These are phyloP conservation scores for Helicorthomorpha holstii DNA, from an alignment of 1,140 invertebrate genomes.

Conservation along the genomic window DNA sequence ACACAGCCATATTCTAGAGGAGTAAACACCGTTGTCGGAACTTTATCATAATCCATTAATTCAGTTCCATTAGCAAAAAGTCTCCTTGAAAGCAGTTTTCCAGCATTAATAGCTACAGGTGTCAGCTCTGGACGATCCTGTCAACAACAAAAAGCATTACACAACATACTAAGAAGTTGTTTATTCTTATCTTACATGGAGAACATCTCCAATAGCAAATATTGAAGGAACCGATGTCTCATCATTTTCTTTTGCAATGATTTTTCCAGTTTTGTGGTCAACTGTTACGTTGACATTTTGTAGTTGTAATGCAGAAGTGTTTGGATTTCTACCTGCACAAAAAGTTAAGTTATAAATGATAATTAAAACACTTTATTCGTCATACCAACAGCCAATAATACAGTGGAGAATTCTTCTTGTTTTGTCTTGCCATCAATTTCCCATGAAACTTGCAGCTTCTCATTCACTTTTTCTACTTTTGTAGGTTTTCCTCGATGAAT, in stretches of 20 bases:
- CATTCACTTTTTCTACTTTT: conserved; percentile 47
- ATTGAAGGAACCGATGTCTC: conserved; percentile 74
- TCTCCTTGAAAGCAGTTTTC: conserved; percentile 53
- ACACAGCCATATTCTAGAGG: conserved; percentile 91
- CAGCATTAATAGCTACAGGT: conserved; percentile 90
- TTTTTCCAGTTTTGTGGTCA: conserved; percentile 42
- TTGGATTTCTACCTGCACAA: conserved; percentile 38
- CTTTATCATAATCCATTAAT: conserved; percentile 19
- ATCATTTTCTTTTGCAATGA: conserved; percentile 42
- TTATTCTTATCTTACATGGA: conserved; percentile 36
- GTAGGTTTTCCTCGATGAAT: conserved; percentile 56
- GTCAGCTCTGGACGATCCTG: conserved; percentile 66
- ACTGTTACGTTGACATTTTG: conserved; percentile 45
- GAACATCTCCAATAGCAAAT: conserved; percentile 86
- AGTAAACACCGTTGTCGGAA: conserved; percentile 93
- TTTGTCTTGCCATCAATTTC: conserved; percentile 32
- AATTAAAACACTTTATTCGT: background rate
- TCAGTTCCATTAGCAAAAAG: background rate
- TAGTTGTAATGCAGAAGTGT: conserved; percentile 48
- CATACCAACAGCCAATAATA: conserved; percentile 61
- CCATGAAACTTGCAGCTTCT: conserved; percentile 51
- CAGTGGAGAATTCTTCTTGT: conserved; percentile 47
- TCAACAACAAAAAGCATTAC: background rate
- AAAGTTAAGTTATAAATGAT: background rate
- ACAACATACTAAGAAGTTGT: background rate